Evolutionary conservation across 2,888 invertebrate species (phyloP), one percentile per base, ranked within the genome.

Genomic region (Agrochola litura): DNA sequence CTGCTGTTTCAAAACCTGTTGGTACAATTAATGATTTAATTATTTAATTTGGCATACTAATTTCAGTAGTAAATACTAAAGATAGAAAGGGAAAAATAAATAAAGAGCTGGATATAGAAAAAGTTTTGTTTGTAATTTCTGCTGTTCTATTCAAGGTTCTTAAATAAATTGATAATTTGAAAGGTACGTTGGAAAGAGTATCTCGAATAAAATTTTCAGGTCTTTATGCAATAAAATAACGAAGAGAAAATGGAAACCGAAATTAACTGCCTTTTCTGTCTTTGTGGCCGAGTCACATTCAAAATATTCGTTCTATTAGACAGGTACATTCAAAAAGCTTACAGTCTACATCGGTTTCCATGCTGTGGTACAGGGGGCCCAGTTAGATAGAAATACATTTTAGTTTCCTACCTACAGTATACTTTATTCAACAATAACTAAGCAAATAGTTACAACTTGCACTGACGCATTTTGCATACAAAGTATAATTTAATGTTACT

Each of bases 381-480:
- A 52, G 8, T 19, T 52, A 6, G 6, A 49, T 52, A 52, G 52
- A 8, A 22, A 22, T 8, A 22, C 22, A 22, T 9, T 19, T 52
- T 19, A 52, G 6, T 19, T 52, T 19, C 14, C 30, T 37, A 43
- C 5, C 6, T 6, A 43, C 30, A n/a, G 71, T 19, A 30, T 19
- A 14, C 16, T 37, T 37, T 16, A 19, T 25, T 19, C 8, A 82
- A 82, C 52, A 73, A 74, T 54, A 19, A 67, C n/a, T 43, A 43
- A 30, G 5, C 0, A 0, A 66, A 16, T 54, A 19, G 30, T 37
- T 37, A 25, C 30, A 69, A 69, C 2, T 43, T 8, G 10, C 46
- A 56, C 37, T 84, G 81, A 83, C 84, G 84, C 64, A 73, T 70
- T 74, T 79, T 54, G 46, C 64, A 49, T 19, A 56, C 25, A 54